A percentile compares a stretch with the other conserved stretches of the same genome.
Conservation (phyloP, 2,888 invertebrate genomes). For the Drosophila anceps region DNA sequence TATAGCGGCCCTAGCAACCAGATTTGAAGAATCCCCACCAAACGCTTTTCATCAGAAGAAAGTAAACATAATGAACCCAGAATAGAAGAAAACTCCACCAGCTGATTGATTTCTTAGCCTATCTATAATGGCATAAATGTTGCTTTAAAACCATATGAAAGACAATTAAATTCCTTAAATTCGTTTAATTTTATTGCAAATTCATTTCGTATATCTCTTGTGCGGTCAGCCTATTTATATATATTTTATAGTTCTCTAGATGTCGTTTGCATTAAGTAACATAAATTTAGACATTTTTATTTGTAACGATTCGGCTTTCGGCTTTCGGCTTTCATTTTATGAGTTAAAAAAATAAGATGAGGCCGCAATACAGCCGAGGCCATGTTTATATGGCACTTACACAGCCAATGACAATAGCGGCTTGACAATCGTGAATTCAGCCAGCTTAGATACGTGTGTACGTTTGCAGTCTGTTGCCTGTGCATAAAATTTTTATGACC, state of each 20-base stretch:
- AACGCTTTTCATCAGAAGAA: too few relatives aligned
- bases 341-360: neutral
- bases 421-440: conserved; percentile 2
- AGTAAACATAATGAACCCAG: neutral
- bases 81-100: neutral
- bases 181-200: neutral
- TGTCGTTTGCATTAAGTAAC: neutral
- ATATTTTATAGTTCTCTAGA: neutral
- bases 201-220: neutral
- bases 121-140: neutral
- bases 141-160: neutral
- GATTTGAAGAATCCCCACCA: neutral
- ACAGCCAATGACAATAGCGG: neutral
- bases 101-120: neutral
- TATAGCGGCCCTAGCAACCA: neutral
- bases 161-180: neutral
- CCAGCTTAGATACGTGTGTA: neutral
- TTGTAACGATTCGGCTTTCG: neutral
- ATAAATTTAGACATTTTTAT: conserved; percentile 10
- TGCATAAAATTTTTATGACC: conserved; percentile 2
- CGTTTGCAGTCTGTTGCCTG: neutral
- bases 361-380: neutral
- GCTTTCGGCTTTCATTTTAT: neutral
- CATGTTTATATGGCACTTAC: conserved; percentile 9
- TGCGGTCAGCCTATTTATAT: neutral